Base-by-base conservation (phyloP, 2,888 invertebrate genomes). In the Leptopilina syphax region DNA sequence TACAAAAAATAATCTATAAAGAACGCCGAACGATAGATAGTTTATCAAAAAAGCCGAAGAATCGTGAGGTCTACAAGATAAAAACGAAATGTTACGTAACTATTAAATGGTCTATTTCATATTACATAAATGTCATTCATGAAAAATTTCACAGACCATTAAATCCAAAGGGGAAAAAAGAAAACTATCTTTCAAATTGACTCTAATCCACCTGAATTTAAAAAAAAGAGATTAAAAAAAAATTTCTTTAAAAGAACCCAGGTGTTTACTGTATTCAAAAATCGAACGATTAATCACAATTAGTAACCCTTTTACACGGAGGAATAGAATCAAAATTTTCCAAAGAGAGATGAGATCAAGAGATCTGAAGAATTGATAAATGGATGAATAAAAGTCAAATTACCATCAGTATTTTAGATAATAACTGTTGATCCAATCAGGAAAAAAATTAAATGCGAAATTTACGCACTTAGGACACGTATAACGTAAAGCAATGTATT, bases 201-300 rank as follows among this genome's bases (percentile, higher is more conserved):
- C 12, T 50, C 2, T 50, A 50, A 50, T 50, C 50, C 50, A 50
- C 50, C 50, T 50, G 50, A 3, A 47, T 47, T 9, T 2, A 34
- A 34, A 34, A 34, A 34, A 34, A 34, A 34, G n/a, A 8, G 44
- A 44, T 50, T 50, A 50, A 50, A 50, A 50, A 18, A 63, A n/a
- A 24, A 0, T 34, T 34, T 3, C 3, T 60, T n/a, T 60, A 24
- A 24, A 4, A 54, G 54, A 70, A 12, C 10, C 50, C 54, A 70
- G 70, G 50, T 54, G 54, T 8, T 44, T 50, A 44, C 24, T 34
- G 10, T 47, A 70, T 50, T 24, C 70, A 34, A 34, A 34, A 47
- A 24, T 12, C 10, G 13, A 70, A 54, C 70, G 54, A 70, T 70
- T 54, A 70, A 70, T 70, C 70, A 27, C 27, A 54, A 54, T 70